Evolutionary conservation across 53 echinoderm and acorn worm genomes (phyloP).

Genomic region (Patiria pectinifera): DNA sequence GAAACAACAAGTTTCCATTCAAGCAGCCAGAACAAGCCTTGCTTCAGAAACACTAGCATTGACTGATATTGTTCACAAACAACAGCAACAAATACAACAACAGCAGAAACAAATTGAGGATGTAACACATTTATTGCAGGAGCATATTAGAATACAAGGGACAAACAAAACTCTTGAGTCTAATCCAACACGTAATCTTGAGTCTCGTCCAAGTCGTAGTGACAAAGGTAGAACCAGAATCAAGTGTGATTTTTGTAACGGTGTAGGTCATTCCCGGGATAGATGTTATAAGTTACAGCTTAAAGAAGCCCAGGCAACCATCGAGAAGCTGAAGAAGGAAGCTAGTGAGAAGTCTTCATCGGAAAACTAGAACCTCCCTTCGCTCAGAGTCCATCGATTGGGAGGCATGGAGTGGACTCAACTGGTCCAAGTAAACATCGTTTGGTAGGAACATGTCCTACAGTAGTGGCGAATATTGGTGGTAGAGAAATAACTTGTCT

Average conservation of each 20-base stretch:
- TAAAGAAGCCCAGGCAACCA: conserved; percentile 22
- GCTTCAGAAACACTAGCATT: background rate
- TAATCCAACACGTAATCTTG: background rate
- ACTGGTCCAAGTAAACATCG: background rate
- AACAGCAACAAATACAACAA: conserved; percentile 3
- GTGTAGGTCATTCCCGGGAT: background rate
- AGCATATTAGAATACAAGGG: background rate
- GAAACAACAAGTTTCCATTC: background rate
- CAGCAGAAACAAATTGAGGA: conserved; percentile 6
- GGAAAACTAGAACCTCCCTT: conserved; percentile 12
- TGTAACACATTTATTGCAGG: background rate
- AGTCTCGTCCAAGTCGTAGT: too few relatives aligned
- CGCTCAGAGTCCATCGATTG: background rate
- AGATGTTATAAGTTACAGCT: conserved; percentile 27
- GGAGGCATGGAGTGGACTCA: conserved; percentile 12
- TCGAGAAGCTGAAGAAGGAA: background rate
- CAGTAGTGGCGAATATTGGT: background rate
- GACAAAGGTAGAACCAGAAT: background rate
- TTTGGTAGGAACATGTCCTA: conserved; percentile 13
- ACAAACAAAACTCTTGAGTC: background rate
- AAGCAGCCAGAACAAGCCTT: background rate
- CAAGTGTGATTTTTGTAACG: conserved; percentile 9
- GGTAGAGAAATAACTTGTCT: background rate
- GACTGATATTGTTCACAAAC: conserved; percentile 2
- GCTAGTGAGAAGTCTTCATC: background rate